These are phyloP conservation scores for Panurus biarmicus DNA, from an alignment of 2,113 vertebrate species.

Conservation along the genomic window DNA sequence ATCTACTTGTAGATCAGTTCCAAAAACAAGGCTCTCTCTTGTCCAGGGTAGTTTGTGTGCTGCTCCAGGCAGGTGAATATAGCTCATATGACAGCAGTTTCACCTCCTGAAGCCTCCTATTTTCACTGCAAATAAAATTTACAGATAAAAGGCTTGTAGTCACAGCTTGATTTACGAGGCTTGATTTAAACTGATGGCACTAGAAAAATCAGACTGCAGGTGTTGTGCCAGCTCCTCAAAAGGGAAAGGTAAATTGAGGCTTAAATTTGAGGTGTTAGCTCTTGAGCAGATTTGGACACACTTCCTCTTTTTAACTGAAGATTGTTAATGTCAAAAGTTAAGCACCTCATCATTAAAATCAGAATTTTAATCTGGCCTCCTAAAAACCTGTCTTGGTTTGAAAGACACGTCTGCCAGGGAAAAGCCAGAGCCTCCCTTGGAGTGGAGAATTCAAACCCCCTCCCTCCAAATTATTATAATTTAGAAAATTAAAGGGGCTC, in stretches of 20 bases:
- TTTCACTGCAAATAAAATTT: not conserved
- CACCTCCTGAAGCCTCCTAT: not conserved
- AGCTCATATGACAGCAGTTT: not conserved
- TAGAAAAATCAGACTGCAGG: not conserved
- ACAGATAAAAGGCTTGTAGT: not conserved
- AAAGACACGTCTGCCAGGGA: no score
- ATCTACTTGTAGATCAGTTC: not conserved
- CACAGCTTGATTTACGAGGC: not conserved
- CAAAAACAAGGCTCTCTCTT: not conserved
- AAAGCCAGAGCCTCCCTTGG: no score
- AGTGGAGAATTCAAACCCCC: no score
- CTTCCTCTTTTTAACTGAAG: not conserved
- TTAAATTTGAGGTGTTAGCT: not conserved
- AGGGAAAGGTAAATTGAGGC: not conserved
- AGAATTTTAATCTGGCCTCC: not conserved
- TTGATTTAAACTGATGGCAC: not conserved
- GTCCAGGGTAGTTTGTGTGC: not conserved
- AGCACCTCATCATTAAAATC: not conserved
- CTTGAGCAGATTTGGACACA: not conserved
- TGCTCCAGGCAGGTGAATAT: not conserved
- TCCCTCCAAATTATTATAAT: no score
- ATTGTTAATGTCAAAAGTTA: not conserved
- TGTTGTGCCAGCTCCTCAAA: not conserved
- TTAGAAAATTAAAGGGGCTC: no score
- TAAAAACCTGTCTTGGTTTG: no score